A percentile compares a stretch with the other conserved stretches of the same genome.
phyloP scores from a whole-genome alignment of 2,797 vertebrate species.

The Bradypodion pumilum region DNA sequence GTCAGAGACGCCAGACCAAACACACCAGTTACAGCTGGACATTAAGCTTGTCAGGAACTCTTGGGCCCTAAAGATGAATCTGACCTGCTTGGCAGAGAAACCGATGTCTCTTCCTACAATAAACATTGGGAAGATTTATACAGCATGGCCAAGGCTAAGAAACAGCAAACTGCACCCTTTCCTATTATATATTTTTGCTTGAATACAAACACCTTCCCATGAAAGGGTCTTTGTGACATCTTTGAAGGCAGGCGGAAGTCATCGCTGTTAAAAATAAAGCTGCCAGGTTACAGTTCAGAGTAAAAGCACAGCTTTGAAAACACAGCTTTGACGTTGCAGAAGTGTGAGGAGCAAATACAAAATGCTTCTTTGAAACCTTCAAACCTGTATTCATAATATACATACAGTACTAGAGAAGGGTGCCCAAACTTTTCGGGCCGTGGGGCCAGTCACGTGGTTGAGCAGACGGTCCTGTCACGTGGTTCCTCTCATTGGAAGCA shows the following conservation, averaged over 20 bases:
- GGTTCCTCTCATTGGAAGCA: too few relatives aligned
- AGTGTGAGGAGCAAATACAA: neutral
- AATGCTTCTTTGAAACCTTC: neutral
- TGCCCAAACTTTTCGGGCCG: too few relatives aligned
- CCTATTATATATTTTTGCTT: neutral
- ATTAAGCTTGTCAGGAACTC: slow-evolving; percentile 1
- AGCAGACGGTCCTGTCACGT: too few relatives aligned
- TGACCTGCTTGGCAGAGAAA: neutral
- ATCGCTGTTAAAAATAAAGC: slow-evolving; percentile 18
- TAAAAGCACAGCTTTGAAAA: neutral
- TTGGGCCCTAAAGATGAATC: neutral
- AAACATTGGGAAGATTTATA: neutral
- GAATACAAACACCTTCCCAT: neutral
- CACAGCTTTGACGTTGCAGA: neutral
- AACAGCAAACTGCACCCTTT: neutral
- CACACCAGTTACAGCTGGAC: neutral
- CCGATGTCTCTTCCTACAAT: neutral
- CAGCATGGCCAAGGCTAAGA: neutral
- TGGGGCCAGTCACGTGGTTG: too few relatives aligned
- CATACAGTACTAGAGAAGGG: too few relatives aligned
- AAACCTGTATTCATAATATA: neutral
- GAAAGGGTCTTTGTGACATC: neutral
- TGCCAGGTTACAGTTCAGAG: slow-evolving; percentile 6
- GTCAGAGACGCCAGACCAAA: neutral
- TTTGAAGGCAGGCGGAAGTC: slow-evolving; percentile 34